Percentiles rank a stretch among this genome's conserved stretches.
Evolutionary conservation across 2,888 invertebrate genomes (phyloP).

Genomic region (Anoplius nigerrimus): DNA sequence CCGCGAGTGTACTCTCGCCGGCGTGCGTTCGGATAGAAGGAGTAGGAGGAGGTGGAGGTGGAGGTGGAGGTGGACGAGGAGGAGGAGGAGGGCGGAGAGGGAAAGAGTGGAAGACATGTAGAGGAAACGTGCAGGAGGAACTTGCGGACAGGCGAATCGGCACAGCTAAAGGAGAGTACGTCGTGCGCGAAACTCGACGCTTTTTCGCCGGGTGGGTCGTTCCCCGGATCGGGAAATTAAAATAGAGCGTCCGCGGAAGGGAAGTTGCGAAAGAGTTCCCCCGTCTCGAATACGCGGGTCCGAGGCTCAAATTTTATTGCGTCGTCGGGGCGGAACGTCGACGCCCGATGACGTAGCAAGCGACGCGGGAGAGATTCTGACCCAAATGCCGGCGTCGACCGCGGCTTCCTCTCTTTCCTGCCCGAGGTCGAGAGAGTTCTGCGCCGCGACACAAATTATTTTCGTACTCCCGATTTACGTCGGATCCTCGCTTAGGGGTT

Average conservation of each 20-base stretch:
- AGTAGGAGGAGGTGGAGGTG: slow-evolving; percentile 2
- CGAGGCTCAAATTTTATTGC: slow-evolving; percentile 47
- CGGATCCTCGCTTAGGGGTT: too few relatives aligned
- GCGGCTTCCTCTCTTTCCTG: slow-evolving; percentile 1
- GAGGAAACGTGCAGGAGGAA: too few relatives aligned
- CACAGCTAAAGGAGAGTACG: background rate
- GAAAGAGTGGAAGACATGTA: slow-evolving; percentile 8
- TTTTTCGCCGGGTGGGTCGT: slow-evolving; percentile 45
- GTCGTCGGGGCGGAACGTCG: slow-evolving; percentile 28
- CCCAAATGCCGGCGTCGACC: slow-evolving; percentile 59
- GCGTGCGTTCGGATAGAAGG: slow-evolving; percentile 4
- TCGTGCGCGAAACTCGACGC: background rate
- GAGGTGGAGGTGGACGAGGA: slow-evolving; percentile 26
- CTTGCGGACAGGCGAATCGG: background rate
- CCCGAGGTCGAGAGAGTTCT: background rate
- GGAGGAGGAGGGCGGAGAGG: background rate
- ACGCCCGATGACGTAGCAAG: slow-evolving; percentile 19
- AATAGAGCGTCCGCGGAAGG: slow-evolving; percentile 48
- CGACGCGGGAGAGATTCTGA: slow-evolving; percentile 71
- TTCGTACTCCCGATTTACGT: background rate
- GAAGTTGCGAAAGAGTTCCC: slow-evolving; percentile 41
- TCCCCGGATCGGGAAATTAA: slow-evolving; percentile 49
- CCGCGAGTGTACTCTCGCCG: slow-evolving; percentile 13
- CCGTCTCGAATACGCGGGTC: background rate
- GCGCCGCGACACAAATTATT: background rate